These are phyloP conservation scores for Drosophila niveifrons DNA, from an alignment of 2,888 invertebrate genomes.

Conservation along the genomic window DNA sequence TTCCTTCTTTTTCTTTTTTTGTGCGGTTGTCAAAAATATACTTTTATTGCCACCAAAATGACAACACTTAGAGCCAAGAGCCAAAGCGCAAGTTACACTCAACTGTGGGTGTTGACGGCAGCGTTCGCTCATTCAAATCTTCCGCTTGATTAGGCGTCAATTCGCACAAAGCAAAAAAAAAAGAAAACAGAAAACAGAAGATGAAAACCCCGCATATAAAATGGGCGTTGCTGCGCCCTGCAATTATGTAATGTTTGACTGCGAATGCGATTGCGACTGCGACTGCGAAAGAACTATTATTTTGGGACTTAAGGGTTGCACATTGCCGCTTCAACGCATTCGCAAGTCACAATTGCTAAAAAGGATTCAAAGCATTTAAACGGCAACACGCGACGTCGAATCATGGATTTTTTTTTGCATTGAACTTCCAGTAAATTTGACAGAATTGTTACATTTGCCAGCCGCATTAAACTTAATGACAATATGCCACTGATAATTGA, in stretches of 20 bases:
- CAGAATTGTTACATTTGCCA: slow-evolving; percentile 77
- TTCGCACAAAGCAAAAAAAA: slow-evolving; percentile 60
- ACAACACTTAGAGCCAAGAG: slow-evolving; percentile 69
- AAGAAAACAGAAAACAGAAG: not conserved
- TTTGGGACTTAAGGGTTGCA: slow-evolving; percentile 35
- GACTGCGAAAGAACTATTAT: slow-evolving; percentile 2
- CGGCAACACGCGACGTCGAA: slow-evolving; percentile 52
- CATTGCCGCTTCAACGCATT: slow-evolving; percentile 49
- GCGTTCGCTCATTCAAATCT: slow-evolving; percentile 75
- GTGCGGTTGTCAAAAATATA: slow-evolving; percentile 79
- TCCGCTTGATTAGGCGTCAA: slow-evolving; percentile 81
- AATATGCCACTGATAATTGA: slow-evolving; percentile 66
- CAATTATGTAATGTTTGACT: slow-evolving; percentile 69
- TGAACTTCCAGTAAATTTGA: slow-evolving; percentile 79
- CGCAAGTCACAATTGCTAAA: slow-evolving; percentile 33
- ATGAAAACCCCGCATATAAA: slow-evolving; percentile 31
- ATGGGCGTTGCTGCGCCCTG: slow-evolving; percentile 71
- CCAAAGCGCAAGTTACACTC: slow-evolving; percentile 2
- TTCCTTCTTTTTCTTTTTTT: slow-evolving; percentile 27
- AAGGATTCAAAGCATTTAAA: slow-evolving; percentile 58
- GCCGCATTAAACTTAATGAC: slow-evolving; percentile 73
- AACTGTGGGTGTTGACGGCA: slow-evolving; percentile 56
- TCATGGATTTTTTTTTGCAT: slow-evolving; percentile 12
- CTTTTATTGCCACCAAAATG: slow-evolving; percentile 81
- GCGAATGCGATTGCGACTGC: slow-evolving; percentile 6